Base-by-base conservation (phyloP, 2,888 invertebrate species). In the Thereva unica region DNA sequence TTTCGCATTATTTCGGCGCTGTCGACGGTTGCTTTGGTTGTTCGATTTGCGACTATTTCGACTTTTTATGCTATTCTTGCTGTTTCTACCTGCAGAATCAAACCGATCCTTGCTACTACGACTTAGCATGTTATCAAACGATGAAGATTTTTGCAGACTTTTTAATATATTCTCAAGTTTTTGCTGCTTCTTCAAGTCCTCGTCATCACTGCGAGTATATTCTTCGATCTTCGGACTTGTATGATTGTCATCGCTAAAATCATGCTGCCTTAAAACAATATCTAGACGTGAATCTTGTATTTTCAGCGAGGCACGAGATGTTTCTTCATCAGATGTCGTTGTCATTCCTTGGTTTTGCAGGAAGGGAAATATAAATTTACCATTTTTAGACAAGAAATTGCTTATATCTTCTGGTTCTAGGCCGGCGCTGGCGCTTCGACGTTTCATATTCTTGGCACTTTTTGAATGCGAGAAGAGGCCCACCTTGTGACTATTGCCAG, bases 321-420 rank as follows among this genome's bases (percentile, higher is more conserved):
- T 77, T 47, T 80, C 80, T 66, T 81, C 81, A 54, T 80, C 81
- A 0, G 80, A 81, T 0, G 80, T 77, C 2, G 80, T 77, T 5
- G 78, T 80, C 75, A 81, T 76, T 61, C 78, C 80, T 67, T 80
- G 80, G 66, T 80, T 80, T 71, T 80, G 79, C 5, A 82, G 71
- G 65, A 81, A 80, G 6, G 82, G 81, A 57, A 81, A 71, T 12
- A 82, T 76, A 12, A 82, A 75, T 53, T 81, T 76, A 1, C 80
- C 79, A 69, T 80, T 80, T 34, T 70, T 71, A 5, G 72, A 64
- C 57, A 82, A 71, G 52, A 81, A 78, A 61, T 78, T 76, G 6
- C 75, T 77, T 0, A 81, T 77, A 63, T 80, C 77, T 5, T 74
- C 74, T 0, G 79, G 77, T 72, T 80, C 78, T 3, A 81, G 71